These are phyloP conservation scores for Pteria penguin DNA, from an alignment of 2,888 invertebrate genomes.

Conservation along the genomic window DNA sequence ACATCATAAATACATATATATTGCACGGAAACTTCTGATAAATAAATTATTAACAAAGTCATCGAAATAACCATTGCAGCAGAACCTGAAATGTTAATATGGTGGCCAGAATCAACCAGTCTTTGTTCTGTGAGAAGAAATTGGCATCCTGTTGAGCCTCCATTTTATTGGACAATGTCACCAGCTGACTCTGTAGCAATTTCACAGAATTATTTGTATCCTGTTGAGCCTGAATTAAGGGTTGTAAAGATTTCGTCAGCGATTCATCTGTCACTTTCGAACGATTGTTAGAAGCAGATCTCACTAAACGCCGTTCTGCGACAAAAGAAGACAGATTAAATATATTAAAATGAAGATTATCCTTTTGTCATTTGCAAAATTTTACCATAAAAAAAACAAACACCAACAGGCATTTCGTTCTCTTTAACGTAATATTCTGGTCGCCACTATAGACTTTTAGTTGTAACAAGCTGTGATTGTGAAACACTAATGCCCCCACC, in stretches of 20 bases:
- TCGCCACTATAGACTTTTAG: too few species aligned
- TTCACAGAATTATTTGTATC: conserved; percentile 61
- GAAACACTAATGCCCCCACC: too few species aligned
- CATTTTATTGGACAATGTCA: conserved; percentile 38
- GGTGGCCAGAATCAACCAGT: conserved; percentile 63
- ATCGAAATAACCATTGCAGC: conserved; percentile 67
- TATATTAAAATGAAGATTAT: too few species aligned
- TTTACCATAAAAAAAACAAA: too few species aligned
- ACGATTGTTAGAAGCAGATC: conserved; percentile 53
- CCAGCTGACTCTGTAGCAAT: conserved; percentile 59
- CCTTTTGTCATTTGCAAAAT: too few species aligned
- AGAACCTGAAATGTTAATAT: conserved; percentile 64
- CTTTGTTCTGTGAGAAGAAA: conserved; percentile 36
- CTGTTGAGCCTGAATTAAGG: conserved; percentile 58
- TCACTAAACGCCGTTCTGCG: conserved; percentile 55
- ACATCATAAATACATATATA: too few species aligned
- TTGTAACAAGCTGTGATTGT: too few species aligned
- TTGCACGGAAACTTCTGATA: too few species aligned
- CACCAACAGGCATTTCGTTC: too few species aligned
- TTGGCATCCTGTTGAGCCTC: conserved; percentile 24
- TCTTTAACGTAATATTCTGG: too few species aligned
- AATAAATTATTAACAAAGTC: too few species aligned
- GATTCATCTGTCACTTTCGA: conserved; percentile 51
- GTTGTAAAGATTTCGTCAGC: conserved; percentile 49
- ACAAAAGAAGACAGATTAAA: too few species aligned